Evolutionary conservation across 2,113 vertebrate genomes (phyloP).

Genomic region (Crypturellus undulatus): DNA sequence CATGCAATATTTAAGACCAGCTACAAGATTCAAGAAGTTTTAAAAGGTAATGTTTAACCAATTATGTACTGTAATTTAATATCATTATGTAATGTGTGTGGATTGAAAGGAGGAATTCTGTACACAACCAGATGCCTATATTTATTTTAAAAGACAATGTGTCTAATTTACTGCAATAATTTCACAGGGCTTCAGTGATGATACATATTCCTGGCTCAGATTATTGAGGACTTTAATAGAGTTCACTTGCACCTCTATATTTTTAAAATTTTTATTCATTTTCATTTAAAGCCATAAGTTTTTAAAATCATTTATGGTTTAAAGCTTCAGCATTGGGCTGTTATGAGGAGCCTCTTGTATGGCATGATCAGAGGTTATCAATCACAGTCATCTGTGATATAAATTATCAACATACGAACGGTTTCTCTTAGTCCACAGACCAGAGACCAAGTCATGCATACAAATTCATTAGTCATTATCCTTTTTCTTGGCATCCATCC

Average conservation of each 20-base stretch:
- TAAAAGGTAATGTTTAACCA: conserved; percentile 4
- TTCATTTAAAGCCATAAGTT: neutral
- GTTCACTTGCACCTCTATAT: neutral
- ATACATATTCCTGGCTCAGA: neutral
- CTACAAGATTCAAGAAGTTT: neutral
- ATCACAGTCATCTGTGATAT: neutral
- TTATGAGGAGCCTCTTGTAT: neutral
- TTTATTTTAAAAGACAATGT: neutral
- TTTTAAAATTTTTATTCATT: neutral
- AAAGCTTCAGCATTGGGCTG: neutral
- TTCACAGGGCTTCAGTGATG: neutral
- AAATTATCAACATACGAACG: neutral
- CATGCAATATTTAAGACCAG: conserved; percentile 12
- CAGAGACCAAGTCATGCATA: neutral
- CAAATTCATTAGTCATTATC: neutral
- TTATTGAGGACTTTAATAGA: neutral
- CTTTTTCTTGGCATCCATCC: neutral
- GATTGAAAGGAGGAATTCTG: neutral
- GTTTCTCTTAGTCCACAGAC: neutral
- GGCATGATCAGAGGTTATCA: conserved; percentile 1
- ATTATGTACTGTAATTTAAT: neutral
- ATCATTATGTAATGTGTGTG: neutral
- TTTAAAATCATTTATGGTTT: neutral
- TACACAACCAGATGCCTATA: neutral
- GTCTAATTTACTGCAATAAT: neutral